Base-by-base conservation (phyloP, 2,797 vertebrate genomes). In the Hydrocynus forskahlii region DNA sequence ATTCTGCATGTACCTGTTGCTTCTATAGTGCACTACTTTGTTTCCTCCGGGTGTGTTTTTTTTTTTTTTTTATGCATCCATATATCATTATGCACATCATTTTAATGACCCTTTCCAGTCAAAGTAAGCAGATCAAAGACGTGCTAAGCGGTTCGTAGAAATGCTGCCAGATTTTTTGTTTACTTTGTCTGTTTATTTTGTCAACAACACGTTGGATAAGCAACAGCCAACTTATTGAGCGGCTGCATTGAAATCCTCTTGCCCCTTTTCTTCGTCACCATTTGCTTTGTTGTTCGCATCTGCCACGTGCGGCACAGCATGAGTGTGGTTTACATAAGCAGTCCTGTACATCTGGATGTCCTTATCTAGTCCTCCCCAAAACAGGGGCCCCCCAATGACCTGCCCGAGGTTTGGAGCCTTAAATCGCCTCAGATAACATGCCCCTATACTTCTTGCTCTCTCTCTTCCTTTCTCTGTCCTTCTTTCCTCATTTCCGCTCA, bases 401-500 rank as follows among this genome's bases (percentile, higher is more conserved):
- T 19, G 40, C 21, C 17, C 12, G 13, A 57, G 78, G 67, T n/a
- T 60, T 60, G 62, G 76, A 80, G 66, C 48, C 63, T 59, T 48
- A 83, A 75, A n/a, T 75, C 59, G 8, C 17, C n/a, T 40, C 74
- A 54, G 59, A 80, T 81, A 83, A 83, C 75, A 48, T 69, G 62
- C 25, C 40, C 13, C 69, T 78, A 13, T 79, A 63, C 13, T 17
- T 81, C 40, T 29, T 25, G 19, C 45, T 76, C 60, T 40, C n/a
- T 38, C 59, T 79, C 54, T 69, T 19, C 19, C 10, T 6, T 17
- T 73, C 48, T 68, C 19, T 21, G 14, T 38, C 48, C 35, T 38
- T 76, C n/a, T 80, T 54, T 84, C 72, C 74, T 84, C 38, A 23
- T 83, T 79, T 76, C 60, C 72, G 67, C 66, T 75, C 63, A 25